These are phyloP conservation scores for Setophaga kirtlandii DNA, from an alignment of 2,113 vertebrate species.

Conservation along the genomic window DNA sequence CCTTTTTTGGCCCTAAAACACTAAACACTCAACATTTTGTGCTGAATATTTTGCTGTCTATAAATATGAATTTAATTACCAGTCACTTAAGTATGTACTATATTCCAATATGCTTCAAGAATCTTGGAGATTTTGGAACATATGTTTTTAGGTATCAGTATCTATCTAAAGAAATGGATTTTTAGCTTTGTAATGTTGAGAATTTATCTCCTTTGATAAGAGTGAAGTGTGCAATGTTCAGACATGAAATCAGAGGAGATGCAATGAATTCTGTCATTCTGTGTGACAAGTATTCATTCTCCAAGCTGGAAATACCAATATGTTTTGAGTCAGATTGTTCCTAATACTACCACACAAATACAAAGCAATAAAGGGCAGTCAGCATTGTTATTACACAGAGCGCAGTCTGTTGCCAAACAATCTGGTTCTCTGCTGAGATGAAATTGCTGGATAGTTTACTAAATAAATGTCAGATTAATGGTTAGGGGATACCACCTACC, in stretches of 20 bases:
- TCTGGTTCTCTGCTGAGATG: slow-evolving; percentile 10
- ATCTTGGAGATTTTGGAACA: neutral
- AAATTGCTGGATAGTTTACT: slow-evolving; percentile 34
- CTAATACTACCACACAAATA: neutral
- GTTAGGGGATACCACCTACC: slow-evolving; percentile 5
- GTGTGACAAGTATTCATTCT: neutral
- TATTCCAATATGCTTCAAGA: neutral
- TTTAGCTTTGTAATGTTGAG: neutral
- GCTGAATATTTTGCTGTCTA: neutral
- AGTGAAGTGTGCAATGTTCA: neutral
- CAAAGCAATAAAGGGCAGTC: neutral
- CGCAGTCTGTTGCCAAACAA: neutral
- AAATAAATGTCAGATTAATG: slow-evolving; percentile 23
- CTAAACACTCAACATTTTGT: neutral
- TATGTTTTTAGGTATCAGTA: neutral
- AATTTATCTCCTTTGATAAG: neutral
- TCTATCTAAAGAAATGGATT: neutral
- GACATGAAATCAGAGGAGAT: neutral
- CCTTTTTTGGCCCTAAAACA: neutral
- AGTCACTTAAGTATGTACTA: neutral
- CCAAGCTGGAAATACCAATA: neutral
- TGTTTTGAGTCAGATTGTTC: neutral
- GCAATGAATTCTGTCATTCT: neutral
- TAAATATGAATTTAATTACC: neutral
- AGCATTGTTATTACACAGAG: neutral